Evolutionary conservation across 1,140 invertebrate genomes (phyloP).

Genomic region (Piezodorus guildinii): DNA sequence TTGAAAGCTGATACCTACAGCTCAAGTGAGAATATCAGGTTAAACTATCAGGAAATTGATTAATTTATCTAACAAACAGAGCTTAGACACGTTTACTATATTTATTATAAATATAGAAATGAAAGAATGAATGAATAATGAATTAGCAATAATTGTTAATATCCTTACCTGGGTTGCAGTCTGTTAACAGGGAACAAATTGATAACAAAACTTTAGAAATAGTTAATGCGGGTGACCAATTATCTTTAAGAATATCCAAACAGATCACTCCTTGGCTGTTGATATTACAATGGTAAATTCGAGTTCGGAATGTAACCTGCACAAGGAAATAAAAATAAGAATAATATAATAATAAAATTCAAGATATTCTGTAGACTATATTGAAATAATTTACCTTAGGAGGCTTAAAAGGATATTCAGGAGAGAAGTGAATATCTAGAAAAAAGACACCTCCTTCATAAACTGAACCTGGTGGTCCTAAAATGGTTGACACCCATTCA

Average conservation of each 20-base stretch:
- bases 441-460: slow-evolving; percentile 94
- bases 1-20: too few relatives aligned
- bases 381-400: slow-evolving; percentile 60
- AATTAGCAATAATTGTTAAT: not conserved
- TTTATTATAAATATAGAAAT: too few relatives aligned
- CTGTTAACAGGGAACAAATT: slow-evolving; percentile 88
- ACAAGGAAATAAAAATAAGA: slow-evolving; percentile 26
- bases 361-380: not conserved
- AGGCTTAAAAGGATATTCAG: slow-evolving; percentile 95
- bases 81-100: too few relatives aligned
- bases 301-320: slow-evolving; percentile 88
- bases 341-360: not conserved
- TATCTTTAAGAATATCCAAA: slow-evolving; percentile 89
- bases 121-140: too few relatives aligned
- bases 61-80: too few relatives aligned
- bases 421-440: slow-evolving; percentile 88
- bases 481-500: slow-evolving; percentile 95
- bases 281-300: slow-evolving; percentile 95
- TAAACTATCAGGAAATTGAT: too few relatives aligned
- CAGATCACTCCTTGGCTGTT: slow-evolving; percentile 95
- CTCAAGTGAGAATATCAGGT: too few relatives aligned
- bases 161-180: slow-evolving; percentile 83
- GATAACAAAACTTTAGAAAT: slow-evolving; percentile 90
- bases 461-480: slow-evolving; percentile 86
- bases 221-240: slow-evolving; percentile 90